Base-by-base conservation (phyloP, 2,797 vertebrate species). In the Rhyacichthys aspro region DNA sequence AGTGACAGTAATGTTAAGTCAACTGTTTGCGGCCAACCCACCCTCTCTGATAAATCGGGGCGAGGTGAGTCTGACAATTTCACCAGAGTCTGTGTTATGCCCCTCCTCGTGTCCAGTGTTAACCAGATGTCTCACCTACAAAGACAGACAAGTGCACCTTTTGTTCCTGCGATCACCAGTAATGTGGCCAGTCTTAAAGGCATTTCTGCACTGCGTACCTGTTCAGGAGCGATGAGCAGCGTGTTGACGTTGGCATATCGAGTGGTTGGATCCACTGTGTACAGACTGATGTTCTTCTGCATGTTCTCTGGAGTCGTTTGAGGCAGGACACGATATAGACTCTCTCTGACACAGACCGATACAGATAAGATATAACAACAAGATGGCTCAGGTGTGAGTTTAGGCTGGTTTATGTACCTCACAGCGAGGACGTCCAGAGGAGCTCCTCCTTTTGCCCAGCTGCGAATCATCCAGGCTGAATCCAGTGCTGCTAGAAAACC, bases 231-330 rank as follows among this genome's bases (percentile, higher is more conserved):
- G 74, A 96, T 43, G 42, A 92, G 91, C 76, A 92, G 92, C 49
- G 92, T 67, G 3, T 93, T 95, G 76, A 94, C 85, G 17, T 96
- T 98, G 59, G 94, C 88, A 46, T 99, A 99, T 17, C 97, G 90
- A 7, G 94, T 98, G 7, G 90, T 79, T 0, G 97, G 97, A 70
- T 98, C 95, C 0, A 98, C 90, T 46, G 95, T 94, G 72, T 95
- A 98, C 15, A 93, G 90, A 85, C 88, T 92, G 83, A 95, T 93
- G 91, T 98, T 98, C 74, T 95, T 98, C 88, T 93, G 96, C 82
- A 98, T 93, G 49, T 99, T 99, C 86, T 98, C 96, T 5, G 97
- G 96, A 11, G 96, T 98, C 9, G 95, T 98, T 86, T 98, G 96
- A 80, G 95, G 95, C 67, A 99, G 88, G 38, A 98, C 82, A 17